These are phyloP conservation scores for Paralinhomoeus sp. DNA, from an alignment of 2,888 invertebrate genomes.

Conservation along the genomic window DNA sequence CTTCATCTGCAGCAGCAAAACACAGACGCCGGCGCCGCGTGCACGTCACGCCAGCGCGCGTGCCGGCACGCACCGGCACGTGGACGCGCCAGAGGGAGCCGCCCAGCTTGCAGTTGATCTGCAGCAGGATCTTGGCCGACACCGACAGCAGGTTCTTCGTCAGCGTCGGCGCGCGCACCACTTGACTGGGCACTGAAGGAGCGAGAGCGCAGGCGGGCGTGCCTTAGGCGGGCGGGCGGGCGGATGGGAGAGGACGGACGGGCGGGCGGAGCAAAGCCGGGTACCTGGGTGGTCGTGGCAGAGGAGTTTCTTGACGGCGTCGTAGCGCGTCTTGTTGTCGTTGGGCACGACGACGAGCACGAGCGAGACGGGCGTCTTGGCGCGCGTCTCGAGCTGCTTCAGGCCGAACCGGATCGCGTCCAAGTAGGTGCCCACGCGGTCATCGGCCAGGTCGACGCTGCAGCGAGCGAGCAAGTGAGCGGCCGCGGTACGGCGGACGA, in stretches of 20 bases:
- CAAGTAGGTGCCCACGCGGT: background rate
- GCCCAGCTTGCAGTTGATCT: conserved; percentile 70
- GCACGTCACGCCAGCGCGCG: no score
- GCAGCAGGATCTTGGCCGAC: no score
- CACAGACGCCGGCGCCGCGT: no score
- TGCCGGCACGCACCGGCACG: no score
- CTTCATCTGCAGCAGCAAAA: conserved; percentile 8
- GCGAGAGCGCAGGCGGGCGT: no score
- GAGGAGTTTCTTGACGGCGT: conserved; percentile 53
- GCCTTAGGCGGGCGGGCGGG: no score
- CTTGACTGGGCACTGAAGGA: conserved; percentile 33
- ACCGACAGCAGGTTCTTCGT: conserved; percentile 47
- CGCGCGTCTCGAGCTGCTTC: conserved; percentile 2
- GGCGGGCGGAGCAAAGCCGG: no score
- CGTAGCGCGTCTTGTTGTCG: conserved; percentile 50
- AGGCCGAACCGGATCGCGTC: conserved; percentile 2
- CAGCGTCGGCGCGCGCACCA: conserved; percentile 35
- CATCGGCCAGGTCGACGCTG: background rate
- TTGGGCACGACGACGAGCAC: conserved; percentile 39
- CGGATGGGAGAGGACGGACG: no score
- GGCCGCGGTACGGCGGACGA: no score
- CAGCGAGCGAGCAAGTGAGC: no score
- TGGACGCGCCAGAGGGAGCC: conserved; percentile 79
- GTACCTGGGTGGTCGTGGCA: conserved; percentile 20
- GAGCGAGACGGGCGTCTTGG: no score